phyloP scores from a whole-genome alignment of 92 coral and sea anemone species.

The Desmophyllum pertusum region DNA sequence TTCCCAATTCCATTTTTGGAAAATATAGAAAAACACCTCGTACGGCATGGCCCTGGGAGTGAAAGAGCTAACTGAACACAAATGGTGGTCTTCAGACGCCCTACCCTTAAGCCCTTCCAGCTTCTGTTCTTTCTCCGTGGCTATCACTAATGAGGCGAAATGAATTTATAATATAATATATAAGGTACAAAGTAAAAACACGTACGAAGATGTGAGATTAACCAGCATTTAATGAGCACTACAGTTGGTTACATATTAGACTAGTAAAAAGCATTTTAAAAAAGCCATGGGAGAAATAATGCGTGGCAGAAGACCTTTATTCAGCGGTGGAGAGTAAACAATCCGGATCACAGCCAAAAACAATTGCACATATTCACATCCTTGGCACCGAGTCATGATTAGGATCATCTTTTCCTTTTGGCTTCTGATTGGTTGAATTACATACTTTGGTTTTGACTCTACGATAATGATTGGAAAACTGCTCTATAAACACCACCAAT shows the following conservation, averaged over 20 bases:
- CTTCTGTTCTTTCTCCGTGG: no score
- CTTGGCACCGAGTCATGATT: neutral
- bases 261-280: constrained; percentile 9
- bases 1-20: no score
- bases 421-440: no score
- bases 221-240: constrained; percentile 12
- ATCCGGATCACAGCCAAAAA: neutral
- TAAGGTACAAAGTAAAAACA: neutral
- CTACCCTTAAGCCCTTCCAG: no score
- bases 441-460: no score
- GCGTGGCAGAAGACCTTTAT: neutral
- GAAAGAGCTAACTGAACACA: no score
- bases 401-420: neutral
- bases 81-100: no score
- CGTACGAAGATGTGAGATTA: neutral
- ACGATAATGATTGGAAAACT: neutral
- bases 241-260: constrained; percentile 4
- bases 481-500: neutral
- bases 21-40: no score
- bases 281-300: neutral
- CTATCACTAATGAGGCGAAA: no score
- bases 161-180: no score
- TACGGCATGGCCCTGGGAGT: no score
- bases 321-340: no score
- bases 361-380: neutral